phyloP scores from a whole-genome alignment of 2,797 vertebrate species.

The Dendrocincla tyrannina region DNA sequence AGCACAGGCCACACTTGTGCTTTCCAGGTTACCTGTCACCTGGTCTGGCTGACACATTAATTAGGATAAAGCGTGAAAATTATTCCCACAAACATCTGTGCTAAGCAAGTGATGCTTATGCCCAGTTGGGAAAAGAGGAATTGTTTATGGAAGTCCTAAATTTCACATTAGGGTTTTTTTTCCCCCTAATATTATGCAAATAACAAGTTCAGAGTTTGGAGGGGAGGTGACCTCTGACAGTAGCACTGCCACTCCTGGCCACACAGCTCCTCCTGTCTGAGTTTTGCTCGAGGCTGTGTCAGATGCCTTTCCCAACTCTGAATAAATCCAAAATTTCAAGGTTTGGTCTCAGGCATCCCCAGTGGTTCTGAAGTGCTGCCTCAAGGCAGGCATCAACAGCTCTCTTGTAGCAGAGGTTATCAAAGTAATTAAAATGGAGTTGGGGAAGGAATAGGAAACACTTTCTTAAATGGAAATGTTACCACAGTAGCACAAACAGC shows the following conservation, averaged over 20 bases:
- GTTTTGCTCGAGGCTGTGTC: background rate
- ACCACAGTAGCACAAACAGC: background rate
- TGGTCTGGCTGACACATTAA: background rate
- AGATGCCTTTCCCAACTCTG: background rate
- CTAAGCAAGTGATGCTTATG: background rate
- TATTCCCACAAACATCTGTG: background rate
- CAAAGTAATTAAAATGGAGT: background rate
- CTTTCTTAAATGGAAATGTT: background rate
- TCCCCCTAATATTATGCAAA: background rate
- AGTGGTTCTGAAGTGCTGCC: background rate
- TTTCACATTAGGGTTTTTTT: background rate
- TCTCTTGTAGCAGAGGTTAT: background rate
- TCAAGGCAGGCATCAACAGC: background rate
- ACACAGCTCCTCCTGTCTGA: background rate
- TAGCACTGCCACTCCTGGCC: accelerated
- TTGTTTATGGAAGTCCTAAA: background rate
- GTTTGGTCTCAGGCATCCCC: background rate
- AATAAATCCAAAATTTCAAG: background rate
- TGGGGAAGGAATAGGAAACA: background rate
- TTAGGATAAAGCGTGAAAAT: background rate
- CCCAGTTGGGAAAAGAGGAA: background rate
- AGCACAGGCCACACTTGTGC: background rate
- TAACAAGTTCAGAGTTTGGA: background rate
- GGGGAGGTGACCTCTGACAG: background rate
- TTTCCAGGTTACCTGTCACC: background rate